A percentile compares a stretch with the other conserved stretches of the same genome.
phyloP scores from a whole-genome alignment of 2,797 vertebrate species.

The Eulemur albifrons region DNA sequence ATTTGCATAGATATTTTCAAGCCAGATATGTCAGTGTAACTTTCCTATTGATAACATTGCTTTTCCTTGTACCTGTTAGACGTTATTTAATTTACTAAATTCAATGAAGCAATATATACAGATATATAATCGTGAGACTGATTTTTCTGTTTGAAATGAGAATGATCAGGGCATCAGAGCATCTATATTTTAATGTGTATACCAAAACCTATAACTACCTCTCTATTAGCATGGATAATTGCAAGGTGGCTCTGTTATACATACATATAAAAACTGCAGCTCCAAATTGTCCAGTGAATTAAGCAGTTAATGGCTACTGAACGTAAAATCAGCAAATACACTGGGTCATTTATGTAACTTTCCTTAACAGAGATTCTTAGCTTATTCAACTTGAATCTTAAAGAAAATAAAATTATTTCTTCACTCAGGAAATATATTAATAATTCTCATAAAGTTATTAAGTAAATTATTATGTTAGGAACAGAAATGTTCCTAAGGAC shows the following conservation, averaged over 20 bases:
- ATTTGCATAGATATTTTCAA: slow-evolving; percentile 40
- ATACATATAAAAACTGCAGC: neutral
- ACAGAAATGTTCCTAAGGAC: neutral
- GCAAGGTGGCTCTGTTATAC: neutral
- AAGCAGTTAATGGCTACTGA: neutral
- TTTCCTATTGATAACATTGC: neutral
- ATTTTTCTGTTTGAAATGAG: slow-evolving; percentile 34
- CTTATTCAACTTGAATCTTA: slow-evolving; percentile 22
- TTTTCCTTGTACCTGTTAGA: neutral
- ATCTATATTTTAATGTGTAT: neutral
- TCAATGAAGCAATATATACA: neutral
- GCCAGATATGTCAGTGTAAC: neutral
- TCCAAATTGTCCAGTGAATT: neutral
- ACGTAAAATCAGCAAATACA: neutral
- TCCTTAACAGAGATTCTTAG: slow-evolving; percentile 2
- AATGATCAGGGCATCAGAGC: neutral
- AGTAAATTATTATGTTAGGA: neutral
- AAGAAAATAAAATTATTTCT: slow-evolving; percentile 28
- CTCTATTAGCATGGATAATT: neutral
- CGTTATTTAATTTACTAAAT: neutral
- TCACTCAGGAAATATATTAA: neutral
- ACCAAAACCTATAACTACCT: neutral
- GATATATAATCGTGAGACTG: neutral
- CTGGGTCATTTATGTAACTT: slow-evolving; percentile 35
- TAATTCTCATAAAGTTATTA: neutral